Evolutionary conservation across 1,140 invertebrate species (phyloP).

Genomic region (Cardiocondyla obscurior): DNA sequence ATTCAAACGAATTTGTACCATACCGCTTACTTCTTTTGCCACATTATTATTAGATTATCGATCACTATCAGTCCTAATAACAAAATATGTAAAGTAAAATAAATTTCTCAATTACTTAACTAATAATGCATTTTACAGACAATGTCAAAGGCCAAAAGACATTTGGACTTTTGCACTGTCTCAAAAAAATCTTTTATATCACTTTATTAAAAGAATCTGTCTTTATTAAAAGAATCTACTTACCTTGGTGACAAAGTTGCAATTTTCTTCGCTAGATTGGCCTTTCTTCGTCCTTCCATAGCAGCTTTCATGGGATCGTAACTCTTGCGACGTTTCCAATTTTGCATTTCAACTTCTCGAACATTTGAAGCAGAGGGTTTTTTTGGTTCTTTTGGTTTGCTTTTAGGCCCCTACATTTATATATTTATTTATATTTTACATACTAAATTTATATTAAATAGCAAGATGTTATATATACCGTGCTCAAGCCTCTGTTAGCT

Average conservation of each 20-base stretch:
- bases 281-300: conserved; percentile 89
- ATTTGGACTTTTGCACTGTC: conserved; percentile 12
- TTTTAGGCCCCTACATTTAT: conserved; percentile 57
- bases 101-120: conserved; percentile 53
- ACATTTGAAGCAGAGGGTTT: conserved; percentile 86
- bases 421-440: neutral
- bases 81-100: conserved; percentile 58
- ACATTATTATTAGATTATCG: conserved; percentile 75
- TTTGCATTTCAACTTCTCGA: conserved; percentile 93
- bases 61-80: conserved; percentile 77
- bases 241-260: conserved; percentile 74
- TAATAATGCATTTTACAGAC: conserved; percentile 18
- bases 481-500: conserved; percentile 74
- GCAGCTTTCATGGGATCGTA: conserved; percentile 96
- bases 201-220: too few relatives aligned
- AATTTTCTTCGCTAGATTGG: conserved; percentile 72
- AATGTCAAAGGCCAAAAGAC: neutral
- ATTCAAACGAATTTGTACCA: conserved; percentile 63
- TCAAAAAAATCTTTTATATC: conserved; percentile 13
- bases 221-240: neutral
- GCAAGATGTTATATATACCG: conserved; percentile 42
- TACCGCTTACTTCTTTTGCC: conserved; percentile 71
- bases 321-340: conserved; percentile 95
- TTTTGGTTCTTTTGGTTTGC: conserved; percentile 75
- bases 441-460: neutral